Base-by-base conservation (phyloP, 2,113 vertebrate species). In the Myodes glareolus region DNA sequence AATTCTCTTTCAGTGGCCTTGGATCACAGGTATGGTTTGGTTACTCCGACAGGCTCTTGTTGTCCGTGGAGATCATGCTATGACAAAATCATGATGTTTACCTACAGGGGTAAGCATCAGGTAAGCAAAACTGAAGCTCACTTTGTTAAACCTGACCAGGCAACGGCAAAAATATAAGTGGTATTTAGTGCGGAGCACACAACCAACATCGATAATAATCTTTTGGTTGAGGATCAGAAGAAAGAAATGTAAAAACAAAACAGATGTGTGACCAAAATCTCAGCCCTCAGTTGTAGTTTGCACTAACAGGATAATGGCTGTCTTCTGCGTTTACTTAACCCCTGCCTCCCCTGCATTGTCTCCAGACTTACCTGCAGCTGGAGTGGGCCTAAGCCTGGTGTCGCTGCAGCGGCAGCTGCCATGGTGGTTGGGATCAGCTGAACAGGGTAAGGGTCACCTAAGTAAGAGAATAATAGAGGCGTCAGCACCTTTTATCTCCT, bases 351-450 rank as follows among this genome's bases (percentile, higher is more conserved):
- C 3, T 1, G 47, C 76, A 96, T 98, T 98, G 98, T 98, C 90
- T 94, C 88, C 13, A 1, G 96, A 98, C 99, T 99, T 99, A 99
- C 99, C 99, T 99, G 99, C 98, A 99, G 99, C 98, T 99, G 99
- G 88, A 99, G 99, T 4, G 99, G 99, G 77, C 99, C 99, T 91
- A 99, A 99, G 97, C 99, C 99, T 1, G 99, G 99, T 50, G 99
- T 99, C 96, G 99, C 99, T 1, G 99, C 99, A 0, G 99, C 99
- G 1, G 99, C 99, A 91, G 99, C 99, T 96, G 99, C 99, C 99
- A 99, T 99, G 94, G 99, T 99, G 72, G 99, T 99, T 93, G 99
- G 99, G 98, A 99, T 99, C 99, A 99, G 99, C 99, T 99, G 99
- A 98, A 99, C 99, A 7, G 99, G 99, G 99, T 99, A 99, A 93